A percentile compares a stretch with the other conserved stretches of the same genome.
Conservation (phyloP, 2,113 vertebrate genomes). For the Dascyllus trimaculatus region DNA sequence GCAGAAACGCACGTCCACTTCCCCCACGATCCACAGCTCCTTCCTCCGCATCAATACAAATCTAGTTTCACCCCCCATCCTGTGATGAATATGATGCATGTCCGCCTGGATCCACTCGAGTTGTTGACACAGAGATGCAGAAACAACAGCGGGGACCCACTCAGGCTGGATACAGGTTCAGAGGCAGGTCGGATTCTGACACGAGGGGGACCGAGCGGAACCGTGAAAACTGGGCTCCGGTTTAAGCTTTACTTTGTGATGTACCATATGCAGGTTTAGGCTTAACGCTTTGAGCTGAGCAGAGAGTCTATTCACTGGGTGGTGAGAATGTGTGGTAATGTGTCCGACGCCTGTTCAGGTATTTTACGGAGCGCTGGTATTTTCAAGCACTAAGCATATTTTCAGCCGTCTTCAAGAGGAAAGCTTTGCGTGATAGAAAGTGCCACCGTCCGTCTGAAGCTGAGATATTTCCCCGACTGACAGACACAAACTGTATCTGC, state of each 20-base stretch:
- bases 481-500: not conserved
- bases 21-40: not conserved
- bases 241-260: not conserved
- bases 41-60: no score
- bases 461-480: slow-evolving; percentile 22
- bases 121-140: not conserved
- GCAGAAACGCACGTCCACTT: not conserved
- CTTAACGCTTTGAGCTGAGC: not conserved
- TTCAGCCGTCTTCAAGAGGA: slow-evolving; percentile 4
- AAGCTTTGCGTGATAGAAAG: not conserved
- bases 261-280: not conserved
- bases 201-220: not conserved
- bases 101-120: not conserved
- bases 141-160: not conserved
- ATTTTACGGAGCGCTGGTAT: not conserved
- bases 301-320: not conserved
- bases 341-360: not conserved
- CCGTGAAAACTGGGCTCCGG: not conserved
- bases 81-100: not conserved
- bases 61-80: not conserved
- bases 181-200: not conserved
- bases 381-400: not conserved
- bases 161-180: not conserved
- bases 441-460: not conserved
- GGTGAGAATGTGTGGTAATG: slow-evolving; percentile 1